A percentile compares a stretch with the other conserved stretches of the same genome.
These are phyloP conservation scores for Columba livia DNA, from an alignment of 2,113 vertebrate genomes.

Conservation along the genomic window DNA sequence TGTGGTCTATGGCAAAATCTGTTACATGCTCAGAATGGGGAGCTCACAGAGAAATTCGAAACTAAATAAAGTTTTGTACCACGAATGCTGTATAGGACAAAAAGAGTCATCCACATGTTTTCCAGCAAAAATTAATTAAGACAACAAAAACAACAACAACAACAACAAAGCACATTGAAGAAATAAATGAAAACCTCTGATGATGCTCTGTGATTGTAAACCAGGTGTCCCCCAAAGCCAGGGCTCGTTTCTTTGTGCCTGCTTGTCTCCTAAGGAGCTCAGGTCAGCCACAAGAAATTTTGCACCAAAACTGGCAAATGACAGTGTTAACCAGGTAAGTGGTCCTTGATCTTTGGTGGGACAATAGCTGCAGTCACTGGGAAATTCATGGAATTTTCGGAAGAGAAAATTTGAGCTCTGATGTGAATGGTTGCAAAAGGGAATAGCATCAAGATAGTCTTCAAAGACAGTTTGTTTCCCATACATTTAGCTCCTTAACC, in stretches of 20 bases:
- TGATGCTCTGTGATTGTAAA: background rate
- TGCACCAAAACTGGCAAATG: background rate
- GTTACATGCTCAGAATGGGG: background rate
- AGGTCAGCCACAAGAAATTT: background rate
- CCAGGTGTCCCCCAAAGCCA: background rate
- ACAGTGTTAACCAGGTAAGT: background rate
- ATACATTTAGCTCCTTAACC: background rate
- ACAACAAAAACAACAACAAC: too few species aligned
- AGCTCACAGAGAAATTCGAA: background rate
- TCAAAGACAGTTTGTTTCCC: background rate
- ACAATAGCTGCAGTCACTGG: background rate
- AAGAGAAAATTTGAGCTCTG: background rate
- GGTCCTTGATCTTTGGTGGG: background rate
- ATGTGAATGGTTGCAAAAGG: background rate
- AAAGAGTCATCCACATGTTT: background rate
- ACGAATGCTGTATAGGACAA: background rate
- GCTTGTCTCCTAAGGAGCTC: background rate
- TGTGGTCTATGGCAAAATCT: background rate
- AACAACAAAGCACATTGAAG: background rate
- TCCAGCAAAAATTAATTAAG: background rate
- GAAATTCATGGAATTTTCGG: background rate
- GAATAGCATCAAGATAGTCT: background rate
- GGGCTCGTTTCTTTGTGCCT: background rate
- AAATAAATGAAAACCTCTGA: constrained; percentile 13
- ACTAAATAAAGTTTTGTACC: background rate